Evolutionary conservation across 2,797 vertebrate genomes (phyloP).

Genomic region (Karalla daura): DNA sequence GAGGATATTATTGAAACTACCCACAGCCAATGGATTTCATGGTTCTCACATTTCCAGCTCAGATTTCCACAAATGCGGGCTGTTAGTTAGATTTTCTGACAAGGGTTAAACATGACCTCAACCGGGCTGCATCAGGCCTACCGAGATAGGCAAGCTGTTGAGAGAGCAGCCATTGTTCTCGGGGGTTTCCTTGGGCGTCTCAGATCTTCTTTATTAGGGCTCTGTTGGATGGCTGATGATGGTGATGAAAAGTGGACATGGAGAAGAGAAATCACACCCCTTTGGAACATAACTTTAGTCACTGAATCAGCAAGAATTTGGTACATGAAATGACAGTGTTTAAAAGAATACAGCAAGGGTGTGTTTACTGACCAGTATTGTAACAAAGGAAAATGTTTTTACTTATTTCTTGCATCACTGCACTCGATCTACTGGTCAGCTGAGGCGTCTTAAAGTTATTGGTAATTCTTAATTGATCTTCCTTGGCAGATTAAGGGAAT

Average conservation of each 20-base stretch:
- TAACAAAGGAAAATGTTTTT: slow-evolving; percentile 16
- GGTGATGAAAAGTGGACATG: slow-evolving; percentile 62
- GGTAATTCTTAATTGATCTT: background rate
- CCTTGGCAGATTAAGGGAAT: background rate
- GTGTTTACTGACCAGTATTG: background rate
- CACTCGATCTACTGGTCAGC: too few species aligned
- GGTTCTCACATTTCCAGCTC: background rate
- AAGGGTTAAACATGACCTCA: slow-evolving; percentile 53
- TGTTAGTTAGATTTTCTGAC: background rate
- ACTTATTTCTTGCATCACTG: background rate
- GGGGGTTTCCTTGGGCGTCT: slow-evolving; percentile 8
- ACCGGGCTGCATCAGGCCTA: slow-evolving; percentile 13
- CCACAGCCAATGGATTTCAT: background rate
- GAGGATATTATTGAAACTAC: background rate
- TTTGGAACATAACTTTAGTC: slow-evolving; percentile 14
- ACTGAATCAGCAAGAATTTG: slow-evolving; percentile 44
- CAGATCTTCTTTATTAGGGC: slow-evolving; percentile 30
- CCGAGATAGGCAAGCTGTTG: slow-evolving; percentile 9
- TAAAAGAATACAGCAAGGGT: slow-evolving; percentile 2
- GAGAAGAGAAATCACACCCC: slow-evolving; percentile 59
- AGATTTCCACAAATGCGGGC: background rate
- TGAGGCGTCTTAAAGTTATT: background rate
- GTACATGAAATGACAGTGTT: slow-evolving; percentile 33
- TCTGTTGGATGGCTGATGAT: slow-evolving; percentile 43
- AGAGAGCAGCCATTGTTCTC: slow-evolving; percentile 61